Evolutionary conservation across 2,113 vertebrate genomes (phyloP).

Genomic region (Muscicapa adusta): DNA sequence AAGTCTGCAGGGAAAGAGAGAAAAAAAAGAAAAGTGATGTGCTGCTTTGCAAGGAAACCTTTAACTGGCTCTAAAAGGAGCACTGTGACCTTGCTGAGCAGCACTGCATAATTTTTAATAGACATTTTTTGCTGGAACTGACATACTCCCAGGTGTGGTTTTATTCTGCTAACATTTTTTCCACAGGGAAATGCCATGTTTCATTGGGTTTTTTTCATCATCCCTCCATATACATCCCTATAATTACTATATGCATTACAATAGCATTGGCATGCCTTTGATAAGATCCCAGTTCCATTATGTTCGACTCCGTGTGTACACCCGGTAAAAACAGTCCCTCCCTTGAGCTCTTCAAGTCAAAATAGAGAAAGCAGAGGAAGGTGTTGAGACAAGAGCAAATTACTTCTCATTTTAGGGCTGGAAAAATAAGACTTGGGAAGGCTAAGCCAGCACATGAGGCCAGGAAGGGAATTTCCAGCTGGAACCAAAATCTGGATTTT

Average conservation of each 20-base stretch:
- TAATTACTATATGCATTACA: slow-evolving; percentile 45
- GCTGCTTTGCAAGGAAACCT: slow-evolving; percentile 10
- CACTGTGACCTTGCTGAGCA: slow-evolving; percentile 38
- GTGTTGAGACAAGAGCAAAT: slow-evolving; percentile 54
- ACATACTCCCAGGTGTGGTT: slow-evolving; percentile 33
- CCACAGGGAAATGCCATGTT: slow-evolving; percentile 49
- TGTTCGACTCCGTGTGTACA: background rate
- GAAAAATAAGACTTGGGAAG: background rate
- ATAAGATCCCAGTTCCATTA: slow-evolving; percentile 5
- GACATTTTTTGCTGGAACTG: slow-evolving; percentile 43
- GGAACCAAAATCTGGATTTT: rapidly evolving
- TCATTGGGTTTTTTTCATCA: background rate
- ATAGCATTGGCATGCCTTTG: background rate
- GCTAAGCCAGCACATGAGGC: background rate
- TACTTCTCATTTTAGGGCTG: background rate
- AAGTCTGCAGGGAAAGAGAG: background rate
- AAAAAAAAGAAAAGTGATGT: background rate
- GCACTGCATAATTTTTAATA: slow-evolving; percentile 52
- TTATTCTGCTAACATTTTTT: background rate
- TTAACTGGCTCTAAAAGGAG: slow-evolving; percentile 1
- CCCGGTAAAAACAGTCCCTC: background rate
- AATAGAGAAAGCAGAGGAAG: slow-evolving; percentile 26
- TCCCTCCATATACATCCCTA: background rate
- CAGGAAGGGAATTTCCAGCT: background rate
- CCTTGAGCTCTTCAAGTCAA: slow-evolving; percentile 43